Base-by-base conservation (phyloP, 2,113 vertebrate genomes). In the Gymnarchus niloticus region DNA sequence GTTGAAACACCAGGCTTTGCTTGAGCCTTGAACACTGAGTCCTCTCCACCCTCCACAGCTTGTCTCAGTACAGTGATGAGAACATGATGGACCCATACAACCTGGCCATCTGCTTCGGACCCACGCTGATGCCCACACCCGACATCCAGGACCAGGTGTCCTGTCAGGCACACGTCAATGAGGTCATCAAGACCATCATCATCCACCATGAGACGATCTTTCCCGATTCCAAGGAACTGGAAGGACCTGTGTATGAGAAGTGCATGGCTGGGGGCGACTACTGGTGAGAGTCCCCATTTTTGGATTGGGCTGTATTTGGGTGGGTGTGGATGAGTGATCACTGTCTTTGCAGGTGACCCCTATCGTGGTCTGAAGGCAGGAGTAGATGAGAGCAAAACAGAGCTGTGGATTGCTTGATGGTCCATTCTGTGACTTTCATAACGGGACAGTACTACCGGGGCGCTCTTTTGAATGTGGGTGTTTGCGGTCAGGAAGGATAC, bases 41-140 rank as follows among this genome's bases (percentile, higher is more conserved):
- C 54, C 14, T 23, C 46, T 83, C 12, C 17, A 82, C 44, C 41
- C 48, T 51, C 56, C 9, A 0, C 90, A 99, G 98, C 89, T 95
- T 99, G 81, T 99, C 98, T 46, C 98, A 99, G 91, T 99, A 98
- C 94, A 99, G 96, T 9, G 98, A 99, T 59, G 98, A 99, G 92
- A 99, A 99, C 92, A 99, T 99, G 98, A 99, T 99, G 98, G 98
- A 99, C 88, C 96, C 98, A 0, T 98, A 98, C 89, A 99, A 99
- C 91, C 90, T 99, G 92, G 98, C 98, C 87, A 99, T 99, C 89
- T 99, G 98, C 88, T 99, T 98, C 85, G 98, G 98, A 33, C 98
- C 98, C 65, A 99, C 98, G 3, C 89, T 99, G 81, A 97, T 99
- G 96, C 98, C 98, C 46, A 98, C 98, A 56, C 98, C 98, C 0